Conservation (phyloP, 2,797 vertebrate genomes). For the Phrynocephalus guinanensis region DNA sequence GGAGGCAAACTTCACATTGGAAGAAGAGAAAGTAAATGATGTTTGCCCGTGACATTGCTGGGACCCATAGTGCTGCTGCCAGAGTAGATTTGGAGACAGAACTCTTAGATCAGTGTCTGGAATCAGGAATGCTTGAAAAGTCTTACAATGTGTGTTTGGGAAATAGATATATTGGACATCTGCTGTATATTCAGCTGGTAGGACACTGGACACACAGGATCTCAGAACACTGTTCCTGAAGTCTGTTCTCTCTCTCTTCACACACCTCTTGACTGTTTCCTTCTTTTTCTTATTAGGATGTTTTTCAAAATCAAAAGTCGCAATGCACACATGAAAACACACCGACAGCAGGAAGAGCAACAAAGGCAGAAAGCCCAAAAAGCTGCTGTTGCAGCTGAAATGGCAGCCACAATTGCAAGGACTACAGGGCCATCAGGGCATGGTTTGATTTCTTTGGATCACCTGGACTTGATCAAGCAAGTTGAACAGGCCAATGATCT, state of each 20-base stretch:
- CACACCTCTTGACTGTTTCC: background rate
- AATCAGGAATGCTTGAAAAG: no score
- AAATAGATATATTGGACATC: background rate
- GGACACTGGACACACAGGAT: no score
- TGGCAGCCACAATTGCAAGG: conserved; percentile 80
- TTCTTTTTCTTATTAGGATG: conserved; percentile 74
- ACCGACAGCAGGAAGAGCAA: conserved; percentile 86
- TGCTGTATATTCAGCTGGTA: background rate
- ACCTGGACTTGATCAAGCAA: conserved; percentile 80
- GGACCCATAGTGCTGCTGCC: no score
- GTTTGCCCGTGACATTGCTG: no score
- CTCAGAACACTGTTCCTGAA: background rate
- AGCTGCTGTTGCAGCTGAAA: conserved; percentile 79
- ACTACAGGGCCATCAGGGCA: conserved; percentile 76
- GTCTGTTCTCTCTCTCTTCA: background rate
- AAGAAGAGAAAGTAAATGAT: no score
- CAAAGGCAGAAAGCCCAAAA: conserved; percentile 83
- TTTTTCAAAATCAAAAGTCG: conserved; percentile 92
- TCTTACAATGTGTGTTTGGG: no score
- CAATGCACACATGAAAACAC: conserved; percentile 91
- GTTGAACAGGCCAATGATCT: conserved; percentile 77
- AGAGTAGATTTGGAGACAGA: no score
- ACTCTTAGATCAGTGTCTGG: no score
- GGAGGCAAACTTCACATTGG: no score
- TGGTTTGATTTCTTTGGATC: conserved; percentile 79